A percentile compares a stretch with the other conserved stretches of the same genome.
Conservation (phyloP, 1,140 invertebrate genomes). For the Xylocopa sonorina region DNA sequence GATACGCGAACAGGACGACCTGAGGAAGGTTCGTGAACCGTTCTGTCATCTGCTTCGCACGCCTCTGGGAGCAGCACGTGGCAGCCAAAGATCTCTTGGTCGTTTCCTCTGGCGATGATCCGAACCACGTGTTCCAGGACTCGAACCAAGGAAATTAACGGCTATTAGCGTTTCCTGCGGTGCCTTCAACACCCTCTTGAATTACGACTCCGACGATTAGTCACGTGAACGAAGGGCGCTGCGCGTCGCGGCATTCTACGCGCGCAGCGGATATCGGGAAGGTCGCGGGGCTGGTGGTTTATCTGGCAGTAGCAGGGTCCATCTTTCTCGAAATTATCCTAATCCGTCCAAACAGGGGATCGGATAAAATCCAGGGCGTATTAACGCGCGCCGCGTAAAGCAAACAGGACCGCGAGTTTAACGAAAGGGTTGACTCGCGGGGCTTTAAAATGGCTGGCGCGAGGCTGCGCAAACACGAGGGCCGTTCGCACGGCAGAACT, state of each 20-base stretch:
- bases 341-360: too few relatives aligned
- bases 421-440: too few relatives aligned
- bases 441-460: constrained; percentile 32
- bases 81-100: constrained; percentile 36
- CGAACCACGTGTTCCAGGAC: constrained; percentile 48
- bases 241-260: too few relatives aligned
- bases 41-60: constrained; percentile 56
- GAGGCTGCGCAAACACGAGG: constrained; percentile 25
- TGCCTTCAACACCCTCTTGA: constrained; percentile 37
- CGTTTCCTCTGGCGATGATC: constrained; percentile 54
- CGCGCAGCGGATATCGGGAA: too few relatives aligned
- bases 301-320: too few relatives aligned
- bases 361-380: too few relatives aligned
- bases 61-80: constrained; percentile 58
- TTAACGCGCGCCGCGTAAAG: too few relatives aligned
- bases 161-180: constrained; percentile 69
- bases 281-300: too few relatives aligned
- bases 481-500: constrained; percentile 24
- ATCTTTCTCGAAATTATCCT: too few relatives aligned
- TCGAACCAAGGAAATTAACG: constrained; percentile 60
- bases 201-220: constrained; percentile 29
- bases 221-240: neutral
- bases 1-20: neutral
- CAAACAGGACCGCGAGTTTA: too few relatives aligned
- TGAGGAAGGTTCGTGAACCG: neutral